A percentile compares a stretch with the other conserved stretches of the same genome.
These are phyloP conservation scores for Drosophila mojavensis DNA, from an alignment of 1,140 invertebrate genomes.

Conservation along the genomic window DNA sequence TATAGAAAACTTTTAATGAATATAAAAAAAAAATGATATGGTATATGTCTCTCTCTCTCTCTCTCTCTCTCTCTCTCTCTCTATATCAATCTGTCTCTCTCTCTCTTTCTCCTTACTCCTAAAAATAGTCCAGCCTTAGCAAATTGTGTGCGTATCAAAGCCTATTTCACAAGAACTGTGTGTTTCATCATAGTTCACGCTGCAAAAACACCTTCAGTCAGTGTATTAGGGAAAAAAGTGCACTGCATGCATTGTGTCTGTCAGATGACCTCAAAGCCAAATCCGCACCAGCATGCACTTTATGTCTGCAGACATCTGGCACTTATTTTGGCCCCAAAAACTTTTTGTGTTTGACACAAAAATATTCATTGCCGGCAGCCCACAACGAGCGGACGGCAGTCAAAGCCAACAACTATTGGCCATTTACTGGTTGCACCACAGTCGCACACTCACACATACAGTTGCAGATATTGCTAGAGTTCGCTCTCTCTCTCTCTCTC, in stretches of 20 bases:
- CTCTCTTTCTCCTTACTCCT: too few species aligned
- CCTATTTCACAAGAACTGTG: too few species aligned
- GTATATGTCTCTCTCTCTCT: too few species aligned
- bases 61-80: too few species aligned
- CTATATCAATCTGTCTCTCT: too few species aligned
- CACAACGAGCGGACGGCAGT: conserved; percentile 11
- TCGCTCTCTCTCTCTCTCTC: neutral
- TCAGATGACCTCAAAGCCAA: conserved; percentile 35
- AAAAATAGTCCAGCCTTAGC: too few species aligned
- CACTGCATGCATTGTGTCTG: conserved; percentile 57
- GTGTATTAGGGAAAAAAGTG: conserved; percentile 19
- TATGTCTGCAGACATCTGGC: conserved; percentile 26
- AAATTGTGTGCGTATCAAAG: too few species aligned
- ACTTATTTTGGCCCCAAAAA: conserved; percentile 29
- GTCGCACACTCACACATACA: conserved; percentile 14
- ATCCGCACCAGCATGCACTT: conserved; percentile 1
- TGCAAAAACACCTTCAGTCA: neutral
- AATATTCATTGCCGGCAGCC: conserved; percentile 67
- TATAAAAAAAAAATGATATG: too few species aligned
- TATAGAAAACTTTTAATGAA: too few species aligned
- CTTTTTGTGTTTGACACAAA: conserved; percentile 73
- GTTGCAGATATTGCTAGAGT: conserved; percentile 29
- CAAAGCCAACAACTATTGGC: conserved; percentile 55
- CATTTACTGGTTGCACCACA: conserved; percentile 57
- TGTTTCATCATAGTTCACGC: too few species aligned